Percentiles rank a stretch among this genome's conserved stretches.
phyloP scores from a whole-genome alignment of 2,113 vertebrate genomes.

The Tachysurus fulvidraco region DNA sequence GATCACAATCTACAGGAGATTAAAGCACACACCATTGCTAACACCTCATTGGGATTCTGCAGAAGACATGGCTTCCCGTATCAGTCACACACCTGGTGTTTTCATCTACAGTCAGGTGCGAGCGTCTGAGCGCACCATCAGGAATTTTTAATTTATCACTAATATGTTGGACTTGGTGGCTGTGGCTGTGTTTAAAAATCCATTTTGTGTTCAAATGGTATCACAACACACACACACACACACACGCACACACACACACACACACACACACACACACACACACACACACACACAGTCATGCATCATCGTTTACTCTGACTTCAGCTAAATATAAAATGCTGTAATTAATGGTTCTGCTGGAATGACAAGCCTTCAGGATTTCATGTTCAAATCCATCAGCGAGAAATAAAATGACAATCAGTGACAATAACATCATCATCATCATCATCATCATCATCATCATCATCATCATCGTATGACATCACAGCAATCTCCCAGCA shows the following conservation, averaged over 20 bases:
- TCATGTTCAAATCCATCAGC: neutral
- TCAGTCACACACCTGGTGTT: slow-evolving; percentile 15
- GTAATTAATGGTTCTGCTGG: neutral
- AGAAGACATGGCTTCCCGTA: slow-evolving; percentile 7
- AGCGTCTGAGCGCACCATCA: neutral
- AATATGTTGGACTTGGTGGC: neutral
- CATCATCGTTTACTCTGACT: neutral
- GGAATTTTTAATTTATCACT: neutral
- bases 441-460: too few species aligned
- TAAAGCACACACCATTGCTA: slow-evolving; percentile 22
- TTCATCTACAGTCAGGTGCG: slow-evolving; percentile 13
- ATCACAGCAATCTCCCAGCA: too few species aligned
- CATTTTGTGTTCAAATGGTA: neutral
- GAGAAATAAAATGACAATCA: neutral
- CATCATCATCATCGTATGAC: too few species aligned
- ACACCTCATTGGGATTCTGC: slow-evolving; percentile 23
- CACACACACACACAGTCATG: neutral
- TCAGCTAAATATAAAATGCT: neutral
- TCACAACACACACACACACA: neutral
- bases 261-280: neutral
- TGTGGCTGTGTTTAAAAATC: neutral
- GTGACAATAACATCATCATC: too few species aligned
- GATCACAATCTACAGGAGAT: slow-evolving; percentile 37
- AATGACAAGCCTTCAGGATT: neutral
- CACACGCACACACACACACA: neutral